Evolutionary conservation across 2,113 vertebrate species (phyloP).

Genomic region (Lepus europaeus): DNA sequence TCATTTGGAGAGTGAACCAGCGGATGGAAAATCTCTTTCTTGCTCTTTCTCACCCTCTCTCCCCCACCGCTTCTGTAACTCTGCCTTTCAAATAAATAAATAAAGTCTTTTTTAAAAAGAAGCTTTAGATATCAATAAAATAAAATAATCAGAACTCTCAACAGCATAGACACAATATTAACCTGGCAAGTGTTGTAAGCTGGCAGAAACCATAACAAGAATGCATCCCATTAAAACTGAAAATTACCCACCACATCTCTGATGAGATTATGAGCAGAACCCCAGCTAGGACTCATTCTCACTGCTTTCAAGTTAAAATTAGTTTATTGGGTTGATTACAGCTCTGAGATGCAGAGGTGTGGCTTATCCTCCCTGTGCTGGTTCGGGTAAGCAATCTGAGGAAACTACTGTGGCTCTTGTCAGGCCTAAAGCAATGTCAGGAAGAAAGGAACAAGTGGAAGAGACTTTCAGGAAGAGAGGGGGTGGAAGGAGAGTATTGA

Average conservation of each 20-base stretch:
- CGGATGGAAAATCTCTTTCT: too few species aligned
- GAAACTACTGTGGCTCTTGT: background rate
- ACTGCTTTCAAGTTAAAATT: conserved; percentile 12
- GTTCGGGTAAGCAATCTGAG: background rate
- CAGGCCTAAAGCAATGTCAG: background rate
- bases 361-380: background rate
- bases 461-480: background rate
- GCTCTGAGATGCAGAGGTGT: background rate
- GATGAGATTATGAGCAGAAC: background rate
- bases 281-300: background rate
- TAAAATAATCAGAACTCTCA: background rate
- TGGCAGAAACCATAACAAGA: background rate
- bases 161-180: background rate
- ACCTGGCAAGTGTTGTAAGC: background rate
- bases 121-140: background rate
- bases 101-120: background rate
- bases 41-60: too few species aligned
- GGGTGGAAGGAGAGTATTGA: background rate
- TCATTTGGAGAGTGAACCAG: too few species aligned
- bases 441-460: background rate
- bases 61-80: too few species aligned
- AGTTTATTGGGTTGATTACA: background rate
- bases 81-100: too few species aligned
- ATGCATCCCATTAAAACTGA: background rate
- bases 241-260: background rate